Percentiles rank a stretch among this genome's conserved stretches.
These are phyloP conservation scores for Bombycilla garrulus DNA, from an alignment of 2,113 vertebrate species.

Conservation along the genomic window DNA sequence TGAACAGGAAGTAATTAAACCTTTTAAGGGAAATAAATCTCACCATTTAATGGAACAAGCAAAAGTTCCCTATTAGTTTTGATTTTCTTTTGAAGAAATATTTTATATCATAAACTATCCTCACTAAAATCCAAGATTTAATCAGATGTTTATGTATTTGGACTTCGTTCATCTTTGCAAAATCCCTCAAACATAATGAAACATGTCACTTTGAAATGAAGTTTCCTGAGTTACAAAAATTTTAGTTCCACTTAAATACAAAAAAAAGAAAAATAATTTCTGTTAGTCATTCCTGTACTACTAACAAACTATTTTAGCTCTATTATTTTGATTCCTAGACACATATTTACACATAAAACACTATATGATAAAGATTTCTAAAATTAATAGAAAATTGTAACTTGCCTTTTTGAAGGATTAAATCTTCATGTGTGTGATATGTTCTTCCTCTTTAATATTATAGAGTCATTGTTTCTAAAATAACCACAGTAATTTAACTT, in stretches of 20 bases:
- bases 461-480: background rate
- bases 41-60: background rate
- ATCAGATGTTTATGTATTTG: background rate
- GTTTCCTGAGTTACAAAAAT: background rate
- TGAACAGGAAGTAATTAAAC: slow-evolving; percentile 47
- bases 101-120: background rate
- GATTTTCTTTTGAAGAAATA: background rate
- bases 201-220: background rate
- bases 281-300: background rate
- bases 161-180: background rate
- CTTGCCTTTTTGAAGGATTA: background rate
- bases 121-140: background rate
- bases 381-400: background rate
- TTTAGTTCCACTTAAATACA: background rate
- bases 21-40: slow-evolving; percentile 25
- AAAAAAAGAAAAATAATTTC: background rate
- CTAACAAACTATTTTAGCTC: background rate
- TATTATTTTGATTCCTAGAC: background rate
- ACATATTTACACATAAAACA: background rate
- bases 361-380: background rate
- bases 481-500: background rate
- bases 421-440: background rate
- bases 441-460: background rate
- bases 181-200: background rate
- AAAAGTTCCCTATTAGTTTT: background rate